phyloP scores from a whole-genome alignment of 2,113 vertebrate species.

The Sinocyclocheilus rhinocerous region DNA sequence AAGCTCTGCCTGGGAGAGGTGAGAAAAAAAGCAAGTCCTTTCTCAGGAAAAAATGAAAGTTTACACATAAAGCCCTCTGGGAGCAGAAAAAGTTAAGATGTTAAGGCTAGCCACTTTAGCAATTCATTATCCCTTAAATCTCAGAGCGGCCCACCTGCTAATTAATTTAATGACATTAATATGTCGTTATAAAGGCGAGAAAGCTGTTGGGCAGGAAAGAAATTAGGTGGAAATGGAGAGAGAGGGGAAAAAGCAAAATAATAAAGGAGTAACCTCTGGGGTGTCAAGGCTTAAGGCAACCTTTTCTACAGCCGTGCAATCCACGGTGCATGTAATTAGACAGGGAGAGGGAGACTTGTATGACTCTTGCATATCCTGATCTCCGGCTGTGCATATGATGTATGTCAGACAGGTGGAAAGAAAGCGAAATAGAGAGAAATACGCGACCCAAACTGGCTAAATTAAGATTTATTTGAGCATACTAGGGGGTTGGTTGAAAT shows the following conservation, averaged over 20 bases:
- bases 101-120: slow-evolving; percentile 60
- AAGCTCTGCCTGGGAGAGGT: slow-evolving; percentile 1
- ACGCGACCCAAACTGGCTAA: slow-evolving; percentile 33
- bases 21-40: slow-evolving; percentile 9
- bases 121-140: slow-evolving; percentile 68
- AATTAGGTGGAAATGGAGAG: slow-evolving; percentile 40
- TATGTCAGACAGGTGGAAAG: slow-evolving; percentile 42
- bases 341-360: slow-evolving; percentile 50
- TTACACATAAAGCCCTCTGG: slow-evolving; percentile 54
- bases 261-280: slow-evolving; percentile 60
- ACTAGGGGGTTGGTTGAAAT: slow-evolving; percentile 46
- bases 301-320: slow-evolving; percentile 68
- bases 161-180: slow-evolving; percentile 74
- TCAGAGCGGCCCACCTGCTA: slow-evolving; percentile 67
- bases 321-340: slow-evolving; percentile 75
- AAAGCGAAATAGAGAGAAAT: neutral
- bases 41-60: slow-evolving; percentile 54
- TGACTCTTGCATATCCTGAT: slow-evolving; percentile 62
- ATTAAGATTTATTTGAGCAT: slow-evolving; percentile 69
- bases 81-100: slow-evolving; percentile 69
- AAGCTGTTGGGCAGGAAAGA: slow-evolving; percentile 65
- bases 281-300: slow-evolving; percentile 70
- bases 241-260: slow-evolving; percentile 18
- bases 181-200: slow-evolving; percentile 57
- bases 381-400: slow-evolving; percentile 55